Evolutionary conservation across 2,113 vertebrate genomes (phyloP).

Genomic region (Lichenostomus cassidix): DNA sequence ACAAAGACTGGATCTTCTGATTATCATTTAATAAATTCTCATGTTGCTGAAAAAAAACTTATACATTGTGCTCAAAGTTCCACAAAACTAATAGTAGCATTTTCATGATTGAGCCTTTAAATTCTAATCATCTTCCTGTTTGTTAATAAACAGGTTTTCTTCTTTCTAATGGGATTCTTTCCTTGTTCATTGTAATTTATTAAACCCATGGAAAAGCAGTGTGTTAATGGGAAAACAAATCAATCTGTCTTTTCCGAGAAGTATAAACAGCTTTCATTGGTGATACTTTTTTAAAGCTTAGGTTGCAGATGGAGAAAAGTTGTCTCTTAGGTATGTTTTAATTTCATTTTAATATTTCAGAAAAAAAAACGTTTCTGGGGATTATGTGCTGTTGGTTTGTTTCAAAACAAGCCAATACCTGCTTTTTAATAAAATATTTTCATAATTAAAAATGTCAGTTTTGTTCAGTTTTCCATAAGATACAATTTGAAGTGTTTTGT

Average conservation of each 20-base stretch:
- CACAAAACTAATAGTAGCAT: background rate
- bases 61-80: background rate
- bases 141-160: background rate
- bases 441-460: background rate
- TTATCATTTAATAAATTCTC: background rate
- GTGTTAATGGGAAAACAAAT: conserved; percentile 26
- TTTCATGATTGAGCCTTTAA: background rate
- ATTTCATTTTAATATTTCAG: background rate
- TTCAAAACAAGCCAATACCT: background rate
- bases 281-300: background rate
- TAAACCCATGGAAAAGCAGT: background rate
- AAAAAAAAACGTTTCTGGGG: background rate
- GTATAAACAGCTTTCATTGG: conserved; percentile 1
- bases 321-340: background rate
- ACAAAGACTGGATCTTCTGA: background rate
- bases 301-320: background rate
- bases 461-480: background rate
- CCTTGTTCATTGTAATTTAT: background rate
- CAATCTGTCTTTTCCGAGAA: conserved; percentile 28
- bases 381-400: background rate
- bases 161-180: background rate
- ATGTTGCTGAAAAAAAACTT: background rate
- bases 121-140: background rate
- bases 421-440: background rate
- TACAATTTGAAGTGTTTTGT: background rate